Base-by-base conservation (phyloP, 2,113 vertebrate genomes). In the Zeus faber region DNA sequence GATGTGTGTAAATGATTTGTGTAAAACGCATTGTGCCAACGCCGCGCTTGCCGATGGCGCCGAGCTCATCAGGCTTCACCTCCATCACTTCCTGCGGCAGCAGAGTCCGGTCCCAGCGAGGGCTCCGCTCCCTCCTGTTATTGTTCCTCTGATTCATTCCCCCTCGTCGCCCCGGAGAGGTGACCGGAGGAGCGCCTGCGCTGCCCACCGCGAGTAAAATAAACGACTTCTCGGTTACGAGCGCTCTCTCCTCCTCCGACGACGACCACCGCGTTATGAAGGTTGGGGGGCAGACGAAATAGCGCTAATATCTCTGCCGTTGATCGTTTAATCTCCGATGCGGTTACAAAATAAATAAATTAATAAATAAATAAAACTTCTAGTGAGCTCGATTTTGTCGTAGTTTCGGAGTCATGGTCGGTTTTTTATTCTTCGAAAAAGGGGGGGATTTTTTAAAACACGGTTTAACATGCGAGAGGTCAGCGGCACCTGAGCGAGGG, bases 1-100 rank as follows among this genome's bases (percentile, higher is more conserved):
- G n/a, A n/a, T n/a, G n/a, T n/a, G n/a, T n/a, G 70, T 65, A 54
- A 69, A 83, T 71, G 76, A 84, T 89, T 88, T 88, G 74, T 72
- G 81, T 66, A 67, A 82, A 83, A 82, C 86, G 85, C 85, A 85
- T 81, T 67, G 70, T 58, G 61, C 65, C 16, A 3, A 40, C 31
- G 31, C 58, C 16, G 27, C 37, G 1, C 41, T 27, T n/a, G 50
- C 70, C 17, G 81, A 82, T 79, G 84, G 82, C 64, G 62, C 69
- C 11, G 48, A 67, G 54, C 76, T 87, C 51, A 25, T 79, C 56
- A 58, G 63, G 51, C 16, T 45, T 72, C 72, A 76, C 82, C 82
- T 81, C 72, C 75, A 67, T 62, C 67, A 63, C 65, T 56, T 48
- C 57, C 39, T n/a, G n/a, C n/a, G 58, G 55, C 29, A 60, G 58